Percentiles rank a stretch among this genome's conserved stretches.
phyloP scores from a whole-genome alignment of 2,113 vertebrate species.

The Paradoxurus hermaphroditus region DNA sequence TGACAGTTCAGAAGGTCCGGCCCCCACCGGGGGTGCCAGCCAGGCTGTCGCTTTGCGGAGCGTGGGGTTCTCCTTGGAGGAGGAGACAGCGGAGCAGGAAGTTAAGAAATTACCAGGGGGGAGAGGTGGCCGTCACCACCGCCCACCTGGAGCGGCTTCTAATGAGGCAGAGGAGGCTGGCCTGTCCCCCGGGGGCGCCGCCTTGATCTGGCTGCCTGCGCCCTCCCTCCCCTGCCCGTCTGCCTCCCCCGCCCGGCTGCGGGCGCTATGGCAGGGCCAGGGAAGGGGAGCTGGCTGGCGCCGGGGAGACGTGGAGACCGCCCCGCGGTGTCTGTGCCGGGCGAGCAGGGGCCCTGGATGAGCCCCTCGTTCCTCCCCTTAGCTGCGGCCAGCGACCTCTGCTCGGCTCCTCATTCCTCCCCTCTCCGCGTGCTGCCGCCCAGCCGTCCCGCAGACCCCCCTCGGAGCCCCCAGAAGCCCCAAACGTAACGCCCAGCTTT shows the following conservation, averaged over 20 bases:
- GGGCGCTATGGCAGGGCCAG: neutral
- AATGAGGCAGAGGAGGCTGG: neutral
- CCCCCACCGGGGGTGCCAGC: fast-evolving
- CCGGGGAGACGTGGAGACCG: no score
- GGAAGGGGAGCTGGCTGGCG: neutral
- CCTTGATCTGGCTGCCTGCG: neutral
- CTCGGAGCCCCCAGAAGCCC: neutral
- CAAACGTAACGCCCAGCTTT: fast-evolving
- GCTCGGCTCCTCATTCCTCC: neutral
- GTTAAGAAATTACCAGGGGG: neutral
- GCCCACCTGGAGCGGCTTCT: neutral
- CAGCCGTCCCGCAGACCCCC: fast-evolving
- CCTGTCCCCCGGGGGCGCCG: fast-evolving
- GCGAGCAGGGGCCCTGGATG: no score
- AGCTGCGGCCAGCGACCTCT: neutral
- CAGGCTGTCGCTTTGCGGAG: neutral
- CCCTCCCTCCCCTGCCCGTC: neutral
- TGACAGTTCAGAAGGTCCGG: neutral
- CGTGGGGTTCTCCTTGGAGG: neutral
- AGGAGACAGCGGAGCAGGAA: neutral
- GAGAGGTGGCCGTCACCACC: neutral
- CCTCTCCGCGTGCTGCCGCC: no score
- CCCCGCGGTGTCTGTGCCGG: no score
- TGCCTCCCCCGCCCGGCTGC: neutral
- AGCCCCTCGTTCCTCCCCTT: neutral